A percentile compares a stretch with the other conserved stretches of the same genome.
phyloP scores from a whole-genome alignment of 2,113 vertebrate species.

The Psilopsiagon aymara region DNA sequence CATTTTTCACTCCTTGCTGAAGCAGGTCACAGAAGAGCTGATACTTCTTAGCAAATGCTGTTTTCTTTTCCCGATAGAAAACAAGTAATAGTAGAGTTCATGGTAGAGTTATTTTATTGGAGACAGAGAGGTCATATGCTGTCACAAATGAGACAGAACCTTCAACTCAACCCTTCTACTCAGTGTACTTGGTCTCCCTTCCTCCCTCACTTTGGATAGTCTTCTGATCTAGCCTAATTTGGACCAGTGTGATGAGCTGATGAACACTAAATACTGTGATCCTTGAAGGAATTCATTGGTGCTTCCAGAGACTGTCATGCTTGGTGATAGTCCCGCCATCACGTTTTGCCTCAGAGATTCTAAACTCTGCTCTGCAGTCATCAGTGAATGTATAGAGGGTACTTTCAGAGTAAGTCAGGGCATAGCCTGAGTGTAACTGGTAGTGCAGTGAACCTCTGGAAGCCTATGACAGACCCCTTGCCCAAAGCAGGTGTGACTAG shows the following conservation, averaged over 20 bases:
- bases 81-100: not conserved
- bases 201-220: not conserved
- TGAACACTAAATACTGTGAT: not conserved
- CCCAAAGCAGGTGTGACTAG: not conserved
- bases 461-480: not conserved
- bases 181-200: not conserved
- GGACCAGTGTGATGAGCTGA: not conserved
- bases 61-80: not conserved
- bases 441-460: not conserved
- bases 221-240: not conserved
- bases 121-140: not conserved
- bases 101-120: not conserved
- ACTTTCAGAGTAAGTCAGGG: not conserved
- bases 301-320: not conserved
- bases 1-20: not conserved
- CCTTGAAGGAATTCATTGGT: not conserved
- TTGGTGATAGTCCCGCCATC: not conserved
- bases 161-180: not conserved
- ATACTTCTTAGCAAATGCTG: not conserved
- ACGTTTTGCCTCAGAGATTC: not conserved
- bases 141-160: not conserved
- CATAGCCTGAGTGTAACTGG: not conserved
- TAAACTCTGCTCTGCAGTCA: not conserved
- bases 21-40: not conserved
- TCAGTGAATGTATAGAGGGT: not conserved